A percentile compares a stretch with the other conserved stretches of the same genome.
These are phyloP conservation scores for Antheraea yamamai DNA, from an alignment of 2,888 invertebrate genomes.

Conservation along the genomic window DNA sequence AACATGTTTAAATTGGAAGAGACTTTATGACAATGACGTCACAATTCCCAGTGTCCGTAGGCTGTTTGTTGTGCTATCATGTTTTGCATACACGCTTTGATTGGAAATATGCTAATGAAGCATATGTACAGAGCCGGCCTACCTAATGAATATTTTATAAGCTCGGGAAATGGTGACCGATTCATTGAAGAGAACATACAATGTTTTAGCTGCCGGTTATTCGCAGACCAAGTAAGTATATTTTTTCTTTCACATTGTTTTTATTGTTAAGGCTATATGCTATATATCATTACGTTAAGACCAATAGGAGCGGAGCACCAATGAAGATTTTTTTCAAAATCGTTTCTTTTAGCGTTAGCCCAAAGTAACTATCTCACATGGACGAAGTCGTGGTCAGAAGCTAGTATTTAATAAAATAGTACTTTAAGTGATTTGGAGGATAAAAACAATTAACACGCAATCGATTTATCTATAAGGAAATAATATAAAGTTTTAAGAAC, in stretches of 20 bases:
- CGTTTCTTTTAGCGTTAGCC: no score
- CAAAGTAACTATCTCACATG: no score
- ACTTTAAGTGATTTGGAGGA: no score
- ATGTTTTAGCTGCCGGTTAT: neutral
- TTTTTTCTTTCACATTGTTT: neutral
- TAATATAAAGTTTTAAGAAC: no score
- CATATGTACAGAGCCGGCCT: neutral
- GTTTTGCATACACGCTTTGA: conserved; percentile 7
- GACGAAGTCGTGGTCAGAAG: no score
- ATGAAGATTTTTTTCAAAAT: no score
- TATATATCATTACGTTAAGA: no score
- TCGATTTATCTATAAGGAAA: no score
- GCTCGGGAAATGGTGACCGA: neutral
- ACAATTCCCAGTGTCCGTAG: neutral
- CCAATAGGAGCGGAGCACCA: no score
- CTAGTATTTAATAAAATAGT: no score
- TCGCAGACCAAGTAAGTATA: neutral
- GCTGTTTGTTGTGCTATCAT: neutral
- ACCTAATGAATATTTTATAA: conserved; percentile 11
- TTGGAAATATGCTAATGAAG: neutral
- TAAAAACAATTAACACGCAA: no score
- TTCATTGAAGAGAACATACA: neutral
- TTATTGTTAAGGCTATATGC: no score
- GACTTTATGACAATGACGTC: neutral
- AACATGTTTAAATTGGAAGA: neutral